Base-by-base conservation (phyloP, 2,797 vertebrate genomes). In the Semaprochilodus insignis region DNA sequence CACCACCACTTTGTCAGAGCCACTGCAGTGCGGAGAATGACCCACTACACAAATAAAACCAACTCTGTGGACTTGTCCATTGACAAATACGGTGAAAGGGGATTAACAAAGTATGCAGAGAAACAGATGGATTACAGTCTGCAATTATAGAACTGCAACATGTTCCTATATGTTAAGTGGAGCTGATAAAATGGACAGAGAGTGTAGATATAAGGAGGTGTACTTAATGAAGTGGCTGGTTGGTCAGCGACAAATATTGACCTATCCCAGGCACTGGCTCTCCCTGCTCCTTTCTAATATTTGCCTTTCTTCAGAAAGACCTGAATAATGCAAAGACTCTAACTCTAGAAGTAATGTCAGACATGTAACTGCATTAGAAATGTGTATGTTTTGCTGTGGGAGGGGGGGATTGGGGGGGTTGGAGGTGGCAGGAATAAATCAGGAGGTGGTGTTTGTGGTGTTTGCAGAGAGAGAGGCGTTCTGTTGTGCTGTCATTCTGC, bases 221-320 rank as follows among this genome's bases (percentile, higher is more conserved):
- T 48, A 48, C 44, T 48, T 48, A 48, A 13, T 48, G 44, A 48
- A 13, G 44, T 48, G 44, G 11, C 44, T 11, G 44, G 8, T 48
- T 11, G 44, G 8, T 48, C 44, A 48, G 44, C 10, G 44, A 6
- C 76, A 87, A 88, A 91, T 90, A 92, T 91, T 88, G 84, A 89
- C 88, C 87, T 25, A 60, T 80, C 76, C 54, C 27, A 36, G 44
- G 40, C 3, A 74, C 48, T 72, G 86, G 78, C 82, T 21, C 84
- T 82, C 85, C 74, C 69, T 76, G 73, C 85, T 83, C 82, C 62
- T 81, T 67, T 21, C 23, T 69, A 52, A 34, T 80, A 73, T 88
- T 82, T 88, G 81, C 63, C 71, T 4, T 74, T 36, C 65, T 77
- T 0, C 34, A 59, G 65, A 67, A 74, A 2, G 5, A 59, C 82